Conservation (phyloP, 2,113 vertebrate genomes). For the Microcebus tavaratra region DNA sequence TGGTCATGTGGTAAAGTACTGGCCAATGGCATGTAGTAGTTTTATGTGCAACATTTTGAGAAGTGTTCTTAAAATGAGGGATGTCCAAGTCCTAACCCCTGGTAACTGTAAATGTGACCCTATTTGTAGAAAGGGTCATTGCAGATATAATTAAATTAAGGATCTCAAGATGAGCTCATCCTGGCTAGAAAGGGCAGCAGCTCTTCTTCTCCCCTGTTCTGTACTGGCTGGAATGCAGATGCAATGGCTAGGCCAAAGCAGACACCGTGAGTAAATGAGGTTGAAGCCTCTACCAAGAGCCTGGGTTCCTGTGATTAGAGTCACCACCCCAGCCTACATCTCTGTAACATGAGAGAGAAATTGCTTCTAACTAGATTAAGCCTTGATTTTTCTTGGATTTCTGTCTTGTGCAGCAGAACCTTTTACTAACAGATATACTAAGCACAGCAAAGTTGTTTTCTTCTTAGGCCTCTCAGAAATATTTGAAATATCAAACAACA, state of each 20-base stretch:
- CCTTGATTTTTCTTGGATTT: neutral
- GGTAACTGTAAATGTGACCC: neutral
- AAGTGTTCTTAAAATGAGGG: neutral
- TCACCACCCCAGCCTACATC: neutral
- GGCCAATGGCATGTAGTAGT: no score
- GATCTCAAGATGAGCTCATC: neutral
- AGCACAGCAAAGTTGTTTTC: neutral
- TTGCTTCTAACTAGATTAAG: neutral
- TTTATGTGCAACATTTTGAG: no score
- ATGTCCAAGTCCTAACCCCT: neutral
- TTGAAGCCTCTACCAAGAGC: neutral
- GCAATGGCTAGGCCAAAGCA: neutral
- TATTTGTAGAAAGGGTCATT: neutral
- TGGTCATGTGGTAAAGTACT: no score
- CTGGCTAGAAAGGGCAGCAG: neutral
- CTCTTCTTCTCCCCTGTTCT: neutral
- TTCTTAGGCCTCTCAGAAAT: neutral
- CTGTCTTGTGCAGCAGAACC: neutral
- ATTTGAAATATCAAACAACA: neutral
- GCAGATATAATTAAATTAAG: neutral
- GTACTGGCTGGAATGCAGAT: neutral
- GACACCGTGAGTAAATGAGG: neutral
- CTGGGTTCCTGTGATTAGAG: neutral
- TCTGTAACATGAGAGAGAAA: neutral
- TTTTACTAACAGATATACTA: constrained; percentile 11